Percentiles rank a stretch among this genome's conserved stretches.
phyloP scores from a whole-genome alignment of 2,888 invertebrate species.

The Gerris lacustris region DNA sequence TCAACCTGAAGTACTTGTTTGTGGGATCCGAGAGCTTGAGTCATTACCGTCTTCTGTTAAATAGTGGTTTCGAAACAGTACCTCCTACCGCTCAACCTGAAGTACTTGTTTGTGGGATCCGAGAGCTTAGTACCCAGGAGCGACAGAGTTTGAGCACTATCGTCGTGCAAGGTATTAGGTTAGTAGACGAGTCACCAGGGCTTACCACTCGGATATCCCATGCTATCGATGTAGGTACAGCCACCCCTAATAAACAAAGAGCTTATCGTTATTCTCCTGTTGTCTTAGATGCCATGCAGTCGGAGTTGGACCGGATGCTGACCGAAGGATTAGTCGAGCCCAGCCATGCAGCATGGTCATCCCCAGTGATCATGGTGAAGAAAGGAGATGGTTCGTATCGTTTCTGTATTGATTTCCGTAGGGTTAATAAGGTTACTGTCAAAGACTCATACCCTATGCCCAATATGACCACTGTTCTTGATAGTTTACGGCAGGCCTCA shows the following conservation, averaged over 20 bases:
- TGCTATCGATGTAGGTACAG: conserved; percentile 15
- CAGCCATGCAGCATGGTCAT: conserved; percentile 34
- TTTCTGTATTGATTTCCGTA: conserved; percentile 36
- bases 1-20: background rate
- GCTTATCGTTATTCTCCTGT: conserved; percentile 18
- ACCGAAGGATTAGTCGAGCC: conserved; percentile 32
- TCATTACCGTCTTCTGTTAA: background rate
- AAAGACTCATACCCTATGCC: conserved; percentile 35
- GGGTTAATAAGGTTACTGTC: conserved; percentile 34
- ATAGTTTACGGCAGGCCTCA: conserved; percentile 13
- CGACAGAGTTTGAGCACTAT: background rate
- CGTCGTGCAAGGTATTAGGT: conserved; percentile 7
- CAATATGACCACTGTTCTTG: conserved; percentile 27
- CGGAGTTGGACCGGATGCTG: conserved; percentile 33
- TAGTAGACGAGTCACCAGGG: conserved; percentile 11
- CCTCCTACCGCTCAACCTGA: background rate
- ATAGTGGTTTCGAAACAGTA: background rate
- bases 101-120: conserved; percentile 2
- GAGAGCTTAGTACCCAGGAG: conserved; percentile 4
- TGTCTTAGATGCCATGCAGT: conserved; percentile 29
- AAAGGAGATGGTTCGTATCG: conserved; percentile 30
- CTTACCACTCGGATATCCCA: conserved; percentile 13
- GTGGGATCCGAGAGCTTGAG: conserved; percentile 11
- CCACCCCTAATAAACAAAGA: conserved; percentile 14
- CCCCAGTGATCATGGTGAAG: conserved; percentile 32